phyloP scores from a whole-genome alignment of 2,797 vertebrate species.

The Sphaeramia orbicularis region DNA sequence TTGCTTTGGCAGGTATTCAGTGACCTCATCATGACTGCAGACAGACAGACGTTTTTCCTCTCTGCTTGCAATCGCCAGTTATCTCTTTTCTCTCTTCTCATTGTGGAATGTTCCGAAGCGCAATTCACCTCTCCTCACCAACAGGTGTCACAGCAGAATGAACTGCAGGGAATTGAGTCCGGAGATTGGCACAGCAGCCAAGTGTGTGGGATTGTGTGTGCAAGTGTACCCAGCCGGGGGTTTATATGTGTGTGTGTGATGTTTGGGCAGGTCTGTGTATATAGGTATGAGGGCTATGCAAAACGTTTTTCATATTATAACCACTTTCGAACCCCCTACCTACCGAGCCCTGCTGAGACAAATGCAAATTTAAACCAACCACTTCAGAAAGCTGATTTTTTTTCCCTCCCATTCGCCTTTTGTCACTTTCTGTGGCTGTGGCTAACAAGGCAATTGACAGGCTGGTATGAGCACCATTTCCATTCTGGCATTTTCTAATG shows the following conservation, averaged over 20 bases:
- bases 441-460: slow-evolving; percentile 82
- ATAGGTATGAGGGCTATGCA: slow-evolving; percentile 14
- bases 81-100: slow-evolving; percentile 62
- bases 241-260: slow-evolving; percentile 13
- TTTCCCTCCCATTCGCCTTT: slow-evolving; percentile 45
- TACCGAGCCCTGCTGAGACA: slow-evolving; percentile 59
- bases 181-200: slow-evolving; percentile 50
- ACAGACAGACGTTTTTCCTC: slow-evolving; percentile 46
- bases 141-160: slow-evolving; percentile 69
- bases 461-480: slow-evolving; percentile 74
- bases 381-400: slow-evolving; percentile 63
- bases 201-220: slow-evolving; percentile 46
- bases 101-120: slow-evolving; percentile 58
- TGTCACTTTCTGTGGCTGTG: slow-evolving; percentile 59
- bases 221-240: slow-evolving; percentile 28
- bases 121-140: slow-evolving; percentile 61
- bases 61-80: slow-evolving; percentile 41
- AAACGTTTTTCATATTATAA: slow-evolving; percentile 43
- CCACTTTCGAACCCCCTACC: slow-evolving; percentile 50
- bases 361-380: slow-evolving; percentile 70
- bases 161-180: slow-evolving; percentile 67
- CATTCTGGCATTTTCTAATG: slow-evolving; percentile 80
- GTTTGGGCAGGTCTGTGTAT: slow-evolving; percentile 7
- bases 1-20: slow-evolving; percentile 67
- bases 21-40: slow-evolving; percentile 69